Conservation (phyloP, 2,888 invertebrate genomes). For the Xestia xanthographa region DNA sequence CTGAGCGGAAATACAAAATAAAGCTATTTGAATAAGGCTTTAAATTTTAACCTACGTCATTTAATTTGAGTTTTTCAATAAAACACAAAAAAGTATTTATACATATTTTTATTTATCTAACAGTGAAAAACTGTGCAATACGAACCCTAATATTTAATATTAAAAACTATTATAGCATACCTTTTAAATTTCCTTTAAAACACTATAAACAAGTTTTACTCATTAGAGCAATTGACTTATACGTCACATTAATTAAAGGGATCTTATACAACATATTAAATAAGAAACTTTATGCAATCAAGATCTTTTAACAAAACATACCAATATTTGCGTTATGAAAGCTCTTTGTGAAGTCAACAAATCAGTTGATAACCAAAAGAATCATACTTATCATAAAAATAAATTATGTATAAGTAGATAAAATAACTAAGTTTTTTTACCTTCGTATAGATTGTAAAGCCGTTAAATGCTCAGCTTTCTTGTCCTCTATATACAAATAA, state of each 20-base stretch:
- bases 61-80: constrained; percentile 32
- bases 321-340: constrained; percentile 1
- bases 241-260: constrained; percentile 52
- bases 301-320: constrained; percentile 33
- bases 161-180: constrained; percentile 61
- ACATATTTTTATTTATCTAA: constrained; percentile 66
- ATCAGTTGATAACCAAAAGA: background rate
- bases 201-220: constrained; percentile 66
- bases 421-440: constrained; percentile 17
- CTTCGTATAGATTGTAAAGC: constrained; percentile 17
- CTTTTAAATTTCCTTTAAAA: constrained; percentile 57
- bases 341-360: constrained; percentile 15
- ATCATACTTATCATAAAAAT: background rate
- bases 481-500: constrained; percentile 63
- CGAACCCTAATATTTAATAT: constrained; percentile 58
- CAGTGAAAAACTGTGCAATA: constrained; percentile 71
- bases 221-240: constrained; percentile 64
- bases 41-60: background rate
- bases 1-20: background rate
- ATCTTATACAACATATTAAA: constrained; percentile 51
- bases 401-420: background rate
- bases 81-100: constrained; percentile 56
- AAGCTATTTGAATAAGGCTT: background rate
- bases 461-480: constrained; percentile 13
- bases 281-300: constrained; percentile 48